These are phyloP conservation scores for Phylloscopus whistleri DNA, from an alignment of 2,113 vertebrate species.

Conservation along the genomic window DNA sequence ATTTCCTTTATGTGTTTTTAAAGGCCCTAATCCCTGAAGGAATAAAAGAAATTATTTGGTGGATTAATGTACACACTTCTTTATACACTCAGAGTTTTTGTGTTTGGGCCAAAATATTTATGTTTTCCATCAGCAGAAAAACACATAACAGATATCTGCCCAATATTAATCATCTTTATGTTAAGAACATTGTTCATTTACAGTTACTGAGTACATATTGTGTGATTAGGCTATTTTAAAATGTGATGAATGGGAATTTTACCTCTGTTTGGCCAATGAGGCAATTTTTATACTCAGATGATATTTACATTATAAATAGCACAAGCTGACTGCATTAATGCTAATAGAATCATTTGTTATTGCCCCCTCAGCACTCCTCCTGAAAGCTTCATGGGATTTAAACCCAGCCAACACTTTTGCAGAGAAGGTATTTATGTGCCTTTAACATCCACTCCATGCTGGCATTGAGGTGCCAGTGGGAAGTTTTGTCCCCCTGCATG, in stretches of 20 bases:
- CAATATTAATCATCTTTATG: conserved; percentile 3
- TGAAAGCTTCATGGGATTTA: not conserved
- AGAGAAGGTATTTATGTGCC: not conserved
- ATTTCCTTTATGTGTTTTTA: not conserved
- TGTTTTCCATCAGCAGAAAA: not conserved
- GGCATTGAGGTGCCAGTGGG: not conserved
- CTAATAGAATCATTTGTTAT: conserved; percentile 30
- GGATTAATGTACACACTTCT: conserved; percentile 1
- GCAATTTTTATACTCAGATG: conserved; percentile 18
- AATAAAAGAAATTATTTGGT: not conserved
- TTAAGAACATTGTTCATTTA: not conserved
- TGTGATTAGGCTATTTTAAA: conserved; percentile 36
- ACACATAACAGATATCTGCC: not conserved
- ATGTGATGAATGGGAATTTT: not conserved
- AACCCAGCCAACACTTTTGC: not conserved
- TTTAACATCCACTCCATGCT: not conserved
- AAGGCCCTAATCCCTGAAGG: not conserved
- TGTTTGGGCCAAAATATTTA: not conserved
- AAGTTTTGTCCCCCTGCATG: not conserved
- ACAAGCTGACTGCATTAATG: conserved; percentile 19
- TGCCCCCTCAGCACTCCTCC: not conserved
- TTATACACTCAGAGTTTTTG: not conserved
- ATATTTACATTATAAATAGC: conserved; percentile 49
- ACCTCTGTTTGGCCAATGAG: not conserved
- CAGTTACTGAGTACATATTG: not conserved